Evolutionary conservation across 1,140 invertebrate genomes (phyloP), one percentile per base, ranked within the genome.

Genomic region (Drosophila pruinosa): DNA sequence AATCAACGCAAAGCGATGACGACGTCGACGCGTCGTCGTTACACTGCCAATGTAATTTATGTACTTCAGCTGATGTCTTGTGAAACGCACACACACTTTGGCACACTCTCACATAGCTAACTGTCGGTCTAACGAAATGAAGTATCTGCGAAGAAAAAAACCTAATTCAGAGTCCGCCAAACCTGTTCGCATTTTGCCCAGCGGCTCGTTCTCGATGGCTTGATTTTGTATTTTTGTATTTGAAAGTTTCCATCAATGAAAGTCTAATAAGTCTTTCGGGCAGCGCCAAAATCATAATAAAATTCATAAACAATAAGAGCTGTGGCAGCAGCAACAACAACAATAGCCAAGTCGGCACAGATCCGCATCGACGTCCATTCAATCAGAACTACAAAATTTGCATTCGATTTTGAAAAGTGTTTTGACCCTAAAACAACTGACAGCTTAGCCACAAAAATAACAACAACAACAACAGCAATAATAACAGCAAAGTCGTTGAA

Each of bases 221-320:
- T 19, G 31, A 56, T n/a, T 39, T 57, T 62, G 21, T 19, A 34
- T 54, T n/a, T 39, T 57, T 62, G 21, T 19, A 34, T 54, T 77
- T 72, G 80, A 85, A 85, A 81, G 76, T 88, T 88, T 85, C 80
- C 75, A 85, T 85, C 81, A 85, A 85, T 85, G 80, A 85, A 85
- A 85, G 80, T 88, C 82, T 64, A n/a, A 67, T 69, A 64, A 58
- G 58, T 70, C 39, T 54, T 34, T 69, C 22, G 31, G 36, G 14
- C 58, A 61, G 36, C 53, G 56, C 28, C 31, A 53, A 28, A 34
- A 57, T 67, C 54, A 43, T 68, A 64, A 74, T 41, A 52, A 62
- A 34, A 26, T 36, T 59, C 57, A 47, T 71, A 72, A 72, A 76
- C 50, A 58, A 73, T 28, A 64, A 72, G 28, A 65, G 36, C 26